These are phyloP conservation scores for Catotricha subobsoleta DNA, from an alignment of 2,888 invertebrate species.

Conservation along the genomic window DNA sequence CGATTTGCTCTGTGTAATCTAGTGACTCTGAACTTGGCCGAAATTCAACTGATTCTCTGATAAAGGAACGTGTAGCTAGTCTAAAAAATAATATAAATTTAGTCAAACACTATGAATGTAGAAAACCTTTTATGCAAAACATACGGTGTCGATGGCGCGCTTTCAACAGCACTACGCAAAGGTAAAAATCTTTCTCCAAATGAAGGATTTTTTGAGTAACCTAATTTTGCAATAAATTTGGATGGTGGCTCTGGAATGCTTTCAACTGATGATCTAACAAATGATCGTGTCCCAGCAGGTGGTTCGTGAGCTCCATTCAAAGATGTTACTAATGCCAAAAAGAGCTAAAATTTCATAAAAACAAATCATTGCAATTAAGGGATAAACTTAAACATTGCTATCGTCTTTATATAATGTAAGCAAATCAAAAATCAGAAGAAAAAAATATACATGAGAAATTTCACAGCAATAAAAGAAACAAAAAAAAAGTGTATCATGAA, in stretches of 20 bases:
- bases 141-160: conserved; percentile 32
- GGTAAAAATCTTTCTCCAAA: conserved; percentile 35
- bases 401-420: too few species aligned
- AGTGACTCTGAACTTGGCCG: conserved; percentile 9
- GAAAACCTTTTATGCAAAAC: neutral
- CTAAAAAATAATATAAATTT: neutral
- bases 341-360: neutral
- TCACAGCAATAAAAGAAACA: too few species aligned
- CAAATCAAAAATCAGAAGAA: too few species aligned
- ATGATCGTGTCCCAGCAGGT: conserved; percentile 16
- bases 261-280: conserved; percentile 26
- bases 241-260: conserved; percentile 17
- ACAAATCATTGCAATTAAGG: too few species aligned
- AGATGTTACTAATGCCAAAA: neutral
- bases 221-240: conserved; percentile 10
- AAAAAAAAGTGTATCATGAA: too few species aligned
- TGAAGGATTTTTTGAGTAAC: conserved; percentile 18
- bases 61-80: conserved; percentile 16
- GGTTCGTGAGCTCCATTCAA: conserved; percentile 11
- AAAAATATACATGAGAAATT: too few species aligned
- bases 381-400: too few species aligned
- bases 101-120: too few species aligned
- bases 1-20: conserved; percentile 14
- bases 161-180: conserved; percentile 59
- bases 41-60: conserved; percentile 25